Evolutionary conservation across 2,888 invertebrate genomes (phyloP).

Genomic region (Sthenelais limicola): DNA sequence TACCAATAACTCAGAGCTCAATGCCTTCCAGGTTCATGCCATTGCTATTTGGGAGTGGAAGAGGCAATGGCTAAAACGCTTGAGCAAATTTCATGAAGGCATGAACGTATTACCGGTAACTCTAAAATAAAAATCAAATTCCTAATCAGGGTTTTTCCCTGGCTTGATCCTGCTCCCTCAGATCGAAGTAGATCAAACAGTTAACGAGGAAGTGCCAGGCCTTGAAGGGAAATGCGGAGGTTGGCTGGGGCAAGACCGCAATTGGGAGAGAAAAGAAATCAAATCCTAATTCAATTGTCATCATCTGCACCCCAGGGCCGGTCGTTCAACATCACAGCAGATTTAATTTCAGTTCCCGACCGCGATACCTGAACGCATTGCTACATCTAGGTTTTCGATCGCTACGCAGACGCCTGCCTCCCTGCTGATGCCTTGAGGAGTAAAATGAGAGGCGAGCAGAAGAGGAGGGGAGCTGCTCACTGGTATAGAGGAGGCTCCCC

Average conservation of each 20-base stretch:
- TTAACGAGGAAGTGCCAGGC: background rate
- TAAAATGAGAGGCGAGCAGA: background rate
- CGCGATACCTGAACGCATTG: no score
- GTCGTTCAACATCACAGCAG: conserved; percentile 23
- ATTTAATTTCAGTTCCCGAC: conserved; percentile 29
- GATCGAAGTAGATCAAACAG: conserved; percentile 3
- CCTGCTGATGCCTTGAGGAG: no score
- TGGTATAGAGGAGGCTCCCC: conserved; percentile 16
- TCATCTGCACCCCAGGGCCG: conserved; percentile 20
- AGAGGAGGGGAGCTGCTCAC: background rate
- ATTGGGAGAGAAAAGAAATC: conserved; percentile 9
- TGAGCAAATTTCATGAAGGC: no score
- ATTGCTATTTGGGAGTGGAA: no score
- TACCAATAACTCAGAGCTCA: no score
- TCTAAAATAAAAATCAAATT: conserved; percentile 33
- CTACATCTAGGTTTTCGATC: no score
- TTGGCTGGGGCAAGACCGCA: background rate
- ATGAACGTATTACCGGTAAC: no score
- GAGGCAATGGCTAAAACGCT: no score
- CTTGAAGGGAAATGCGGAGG: background rate
- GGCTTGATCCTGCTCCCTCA: background rate
- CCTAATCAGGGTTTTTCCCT: conserved; percentile 1
- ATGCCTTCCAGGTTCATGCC: no score
- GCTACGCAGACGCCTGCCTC: no score
- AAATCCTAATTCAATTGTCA: conserved; percentile 38